Base-by-base conservation (phyloP, 2,113 vertebrate species). In the Narcine bancroftii region DNA sequence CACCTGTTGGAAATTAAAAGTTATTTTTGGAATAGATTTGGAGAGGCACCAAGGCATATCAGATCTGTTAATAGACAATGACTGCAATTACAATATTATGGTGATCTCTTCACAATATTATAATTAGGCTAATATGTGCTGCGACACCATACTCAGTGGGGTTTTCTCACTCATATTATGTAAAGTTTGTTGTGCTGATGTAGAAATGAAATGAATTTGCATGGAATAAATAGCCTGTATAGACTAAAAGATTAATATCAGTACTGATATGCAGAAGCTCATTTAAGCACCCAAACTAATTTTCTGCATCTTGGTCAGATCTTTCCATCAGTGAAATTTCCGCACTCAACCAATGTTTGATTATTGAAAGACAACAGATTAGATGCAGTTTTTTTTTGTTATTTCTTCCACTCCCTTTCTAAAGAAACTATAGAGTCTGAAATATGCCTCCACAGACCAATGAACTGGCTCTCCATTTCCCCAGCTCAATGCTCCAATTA, bases 41-140 rank as follows among this genome's bases (percentile, higher is more conserved):
- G 3, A 19, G 79, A 11, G 9, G 29, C 79, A 56, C 9, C 53
- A 53, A n/a, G 17, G 7, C 50, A 33, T 53, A 29, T 50, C 77
- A 33, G 79, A 83, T 83, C 79, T 83, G 29, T 83, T 83, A 83
- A 83, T 56, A 83, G 79, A 83, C 33, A 83, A 47, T 83, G 79
- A 83, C 47, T 83, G 26, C 29, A 83, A 53, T 83, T 83, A 29
- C 24, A 83, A 83, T 56, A 56, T 24, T n/a, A 56, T 83, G 79
- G 50, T 56, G 13, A 56, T 50, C 79, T 83, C 47, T 83, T 45
- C 29, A 83, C 26, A 83, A 83, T 33, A 83, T 50, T 83, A 79
- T 83, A 56, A 47, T 83, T 83, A 56, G 79, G 3, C 11, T n/a
- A 83, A 81, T 10, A 6, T 10, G 6, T 24, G 47, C 77, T 50